Percentiles rank a stretch among this genome's conserved stretches.
Conservation (phyloP, 35 echinoderm and acorn worm genomes). For the Eucidaris tribuloides region DNA sequence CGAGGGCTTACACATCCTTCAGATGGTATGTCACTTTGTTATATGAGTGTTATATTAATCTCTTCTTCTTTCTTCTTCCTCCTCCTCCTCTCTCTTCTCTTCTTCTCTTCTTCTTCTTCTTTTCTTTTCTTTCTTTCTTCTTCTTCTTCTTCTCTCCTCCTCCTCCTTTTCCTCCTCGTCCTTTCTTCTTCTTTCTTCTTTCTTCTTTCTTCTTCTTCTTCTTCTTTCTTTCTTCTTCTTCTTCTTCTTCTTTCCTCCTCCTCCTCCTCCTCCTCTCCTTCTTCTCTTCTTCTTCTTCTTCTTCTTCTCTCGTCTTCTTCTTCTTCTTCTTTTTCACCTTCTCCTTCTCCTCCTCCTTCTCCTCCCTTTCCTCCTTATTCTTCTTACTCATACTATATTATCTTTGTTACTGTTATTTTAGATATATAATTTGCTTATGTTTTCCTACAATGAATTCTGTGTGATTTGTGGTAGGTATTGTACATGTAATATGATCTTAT, state of each 20-base stretch:
- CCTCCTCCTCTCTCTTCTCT: no score
- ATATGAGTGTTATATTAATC: no score
- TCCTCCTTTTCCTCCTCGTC: background rate
- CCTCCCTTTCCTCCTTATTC: background rate
- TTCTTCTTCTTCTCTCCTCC: background rate
- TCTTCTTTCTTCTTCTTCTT: background rate
- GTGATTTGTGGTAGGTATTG: no score
- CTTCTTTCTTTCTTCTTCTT: background rate
- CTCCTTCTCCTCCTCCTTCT: background rate
- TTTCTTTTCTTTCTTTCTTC: no score
- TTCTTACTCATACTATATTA: background rate
- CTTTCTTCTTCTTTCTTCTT: background rate
- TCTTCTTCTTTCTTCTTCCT: no score
- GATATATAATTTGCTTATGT: no score
- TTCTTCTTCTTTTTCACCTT: background rate
- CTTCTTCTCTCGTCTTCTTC: background rate
- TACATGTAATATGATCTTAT: no score
- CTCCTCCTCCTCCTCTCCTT: background rate
- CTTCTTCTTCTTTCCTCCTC: background rate
- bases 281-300: background rate
- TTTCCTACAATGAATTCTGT: no score
- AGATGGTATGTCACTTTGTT: conserved; percentile 80
- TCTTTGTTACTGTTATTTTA: no score
- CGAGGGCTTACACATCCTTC: conserved; percentile 58
- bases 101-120: no score